Base-by-base conservation (phyloP, 2,888 invertebrate genomes). In the Ischnura elegans region DNA sequence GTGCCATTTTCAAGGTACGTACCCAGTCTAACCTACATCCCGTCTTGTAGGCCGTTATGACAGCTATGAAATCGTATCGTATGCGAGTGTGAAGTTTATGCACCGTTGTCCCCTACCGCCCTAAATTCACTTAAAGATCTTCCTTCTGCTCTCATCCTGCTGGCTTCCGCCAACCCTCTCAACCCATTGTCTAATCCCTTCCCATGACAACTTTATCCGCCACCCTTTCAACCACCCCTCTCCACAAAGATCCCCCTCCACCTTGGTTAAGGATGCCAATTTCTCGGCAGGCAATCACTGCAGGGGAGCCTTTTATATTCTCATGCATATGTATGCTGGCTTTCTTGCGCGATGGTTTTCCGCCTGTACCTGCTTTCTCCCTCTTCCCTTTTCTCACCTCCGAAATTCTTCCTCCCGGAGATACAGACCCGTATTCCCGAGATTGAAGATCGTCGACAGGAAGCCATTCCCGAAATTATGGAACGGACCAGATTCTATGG, bases 271-370 rank as follows among this genome's bases (percentile, higher is more conserved):
- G 90, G 61, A 90, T 90, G 90, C 90, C 90, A 90, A 90, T 90
- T 90, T 61, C 90, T 90, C 42, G 61, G 61, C 43, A 90, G 61
- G 90, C 90, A 90, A 90, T 90, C 90, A 90, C 90, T 90, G 90
- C 90, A 51, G 55, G 87, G 55, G 61, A 55, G 36, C 90, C 61
- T 90, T 90, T 90, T 90, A 90, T 90, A 90, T 55, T 90, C 90
- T 90, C 90, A 90, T 90, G 90, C 90, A 90, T 90, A 90, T 90
- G 90, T 55, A 90, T 90, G 90, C 61, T 13, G 90, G 61, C 90
- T 90, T 90, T 61, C 90, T 61, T 90, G 90, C 43, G 43, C 55
- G 90, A 90, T 90, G 90, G 90, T 21, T 90, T 90, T 51, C 87
- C 21, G 51, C 51, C 51, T 19, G 25, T 51, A 87, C 42, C 19